These are phyloP conservation scores for Elephantulus edwardii DNA, from an alignment of 2,113 vertebrate genomes.

Conservation along the genomic window DNA sequence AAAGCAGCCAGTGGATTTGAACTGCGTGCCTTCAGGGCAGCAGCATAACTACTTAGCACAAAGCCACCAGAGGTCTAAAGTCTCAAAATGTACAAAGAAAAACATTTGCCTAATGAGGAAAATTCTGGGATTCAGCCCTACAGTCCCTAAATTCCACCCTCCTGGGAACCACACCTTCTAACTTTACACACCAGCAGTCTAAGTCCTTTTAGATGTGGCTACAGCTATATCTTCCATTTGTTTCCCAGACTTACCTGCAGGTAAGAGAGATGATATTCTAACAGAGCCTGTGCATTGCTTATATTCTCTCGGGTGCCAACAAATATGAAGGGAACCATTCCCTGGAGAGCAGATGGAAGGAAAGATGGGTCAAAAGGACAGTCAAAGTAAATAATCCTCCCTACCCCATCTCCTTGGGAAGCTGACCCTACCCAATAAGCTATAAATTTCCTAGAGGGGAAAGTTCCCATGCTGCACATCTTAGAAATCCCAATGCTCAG, in stretches of 20 bases:
- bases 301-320: conserved; percentile 96
- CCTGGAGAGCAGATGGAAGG: conserved; percentile 78
- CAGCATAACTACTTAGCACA: too few species aligned
- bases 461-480: not conserved
- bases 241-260: conserved; percentile 86
- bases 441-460: not conserved
- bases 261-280: conserved; percentile 95
- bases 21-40: too few species aligned
- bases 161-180: not conserved
- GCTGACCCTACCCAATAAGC: not conserved
- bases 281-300: conserved; percentile 92
- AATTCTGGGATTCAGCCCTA: not conserved
- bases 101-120: not conserved
- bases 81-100: not conserved
- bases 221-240: too few species aligned
- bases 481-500: not conserved
- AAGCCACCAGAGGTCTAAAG: too few species aligned
- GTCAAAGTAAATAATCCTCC: not conserved
- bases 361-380: not conserved
- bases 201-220: not conserved
- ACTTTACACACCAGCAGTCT: not conserved
- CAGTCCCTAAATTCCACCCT: not conserved
- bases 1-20: too few species aligned
- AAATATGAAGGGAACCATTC: conserved; percentile 95
- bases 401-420: not conserved